These are phyloP conservation scores for Crenichthys baileyi DNA, from an alignment of 2,797 vertebrate species.

Conservation along the genomic window DNA sequence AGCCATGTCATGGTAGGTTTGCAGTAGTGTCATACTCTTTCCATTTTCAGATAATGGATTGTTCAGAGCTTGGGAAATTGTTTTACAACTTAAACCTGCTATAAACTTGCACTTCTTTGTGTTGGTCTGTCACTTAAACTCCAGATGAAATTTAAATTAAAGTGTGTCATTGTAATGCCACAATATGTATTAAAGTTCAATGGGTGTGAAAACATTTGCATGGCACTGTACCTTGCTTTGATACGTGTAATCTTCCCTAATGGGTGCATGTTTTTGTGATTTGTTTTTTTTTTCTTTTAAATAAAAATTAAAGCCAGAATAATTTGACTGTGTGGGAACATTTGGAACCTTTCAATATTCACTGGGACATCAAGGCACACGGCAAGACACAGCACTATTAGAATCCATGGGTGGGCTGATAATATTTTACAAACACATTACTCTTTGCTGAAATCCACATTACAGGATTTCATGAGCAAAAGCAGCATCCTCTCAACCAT, in stretches of 20 bases:
- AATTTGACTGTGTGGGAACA: constrained; percentile 60
- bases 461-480: constrained; percentile 48
- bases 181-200: background rate
- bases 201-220: background rate
- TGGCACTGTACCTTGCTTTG: background rate
- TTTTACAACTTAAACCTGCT: no score
- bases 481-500: constrained; percentile 52
- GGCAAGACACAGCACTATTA: constrained; percentile 60
- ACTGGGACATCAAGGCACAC: constrained; percentile 68
- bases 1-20: no score
- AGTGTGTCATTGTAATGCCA: background rate
- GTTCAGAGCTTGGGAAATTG: no score
- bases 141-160: background rate
- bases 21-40: no score
- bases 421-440: constrained; percentile 59
- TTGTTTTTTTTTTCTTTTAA: constrained; percentile 15
- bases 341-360: constrained; percentile 56
- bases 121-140: background rate
- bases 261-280: background rate
- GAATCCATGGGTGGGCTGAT: constrained; percentile 60
- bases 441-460: constrained; percentile 54
- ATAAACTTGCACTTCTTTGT: background rate
- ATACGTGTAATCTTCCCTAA: background rate
- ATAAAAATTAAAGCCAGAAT: constrained; percentile 59
- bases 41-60: no score